These are phyloP conservation scores for Catocala sponsa DNA, from an alignment of 2,888 invertebrate genomes.

Conservation along the genomic window DNA sequence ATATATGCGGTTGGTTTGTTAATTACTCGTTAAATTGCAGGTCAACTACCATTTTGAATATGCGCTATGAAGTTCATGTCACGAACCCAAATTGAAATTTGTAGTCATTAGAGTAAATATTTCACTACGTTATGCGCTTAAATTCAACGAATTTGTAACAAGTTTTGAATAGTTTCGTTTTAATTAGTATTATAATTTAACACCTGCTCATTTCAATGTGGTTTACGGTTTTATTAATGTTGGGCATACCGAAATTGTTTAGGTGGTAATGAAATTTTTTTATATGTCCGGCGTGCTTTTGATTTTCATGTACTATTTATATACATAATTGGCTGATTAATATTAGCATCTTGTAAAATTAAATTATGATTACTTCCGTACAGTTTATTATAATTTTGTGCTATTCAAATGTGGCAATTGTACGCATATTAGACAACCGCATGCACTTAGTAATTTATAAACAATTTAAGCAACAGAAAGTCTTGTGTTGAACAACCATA, in stretches of 20 bases:
- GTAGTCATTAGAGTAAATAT: slow-evolving; percentile 1
- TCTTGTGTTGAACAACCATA: too few species aligned
- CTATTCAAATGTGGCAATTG: neutral
- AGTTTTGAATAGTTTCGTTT: slow-evolving; percentile 15
- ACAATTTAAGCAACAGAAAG: too few species aligned
- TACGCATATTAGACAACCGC: too few species aligned
- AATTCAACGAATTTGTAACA: slow-evolving; percentile 27
- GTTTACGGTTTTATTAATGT: slow-evolving; percentile 24
- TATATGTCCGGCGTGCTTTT: slow-evolving; percentile 42
- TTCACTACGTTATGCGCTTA: neutral
- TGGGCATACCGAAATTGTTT: slow-evolving; percentile 27
- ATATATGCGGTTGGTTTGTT: slow-evolving; percentile 7
- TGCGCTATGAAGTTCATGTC: neutral
- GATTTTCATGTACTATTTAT: slow-evolving; percentile 28
- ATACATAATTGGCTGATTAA: slow-evolving; percentile 19
- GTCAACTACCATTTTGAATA: neutral
- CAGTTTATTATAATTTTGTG: slow-evolving; percentile 13
- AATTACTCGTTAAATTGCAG: neutral
- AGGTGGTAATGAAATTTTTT: slow-evolving; percentile 42
- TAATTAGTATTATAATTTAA: slow-evolving; percentile 20
- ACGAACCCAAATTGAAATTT: neutral
- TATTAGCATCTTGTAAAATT: slow-evolving; percentile 37
- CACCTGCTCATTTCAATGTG: slow-evolving; percentile 19
- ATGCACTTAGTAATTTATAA: too few species aligned
- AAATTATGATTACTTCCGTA: neutral